Evolutionary conservation across 2,888 invertebrate genomes (phyloP), one percentile per base, ranked within the genome.

Genomic region (Parapristionchus giblindavisi): DNA sequence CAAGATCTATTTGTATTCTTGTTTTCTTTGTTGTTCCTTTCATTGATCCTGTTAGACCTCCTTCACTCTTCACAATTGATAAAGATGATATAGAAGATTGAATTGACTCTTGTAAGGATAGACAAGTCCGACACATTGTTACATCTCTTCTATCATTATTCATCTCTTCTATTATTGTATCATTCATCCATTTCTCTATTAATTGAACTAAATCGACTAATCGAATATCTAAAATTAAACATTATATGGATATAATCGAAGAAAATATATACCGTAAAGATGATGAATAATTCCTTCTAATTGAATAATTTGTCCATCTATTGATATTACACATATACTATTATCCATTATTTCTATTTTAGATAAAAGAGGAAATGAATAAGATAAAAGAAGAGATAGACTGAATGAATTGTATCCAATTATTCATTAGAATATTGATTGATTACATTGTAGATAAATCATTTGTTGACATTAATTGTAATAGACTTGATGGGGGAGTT

Each of bases 331-430:
- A n/a, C 27, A 32, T n/a, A 68, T 38, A 5, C 32, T 52, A 27
- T n/a, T 14, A 29, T 68, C 68, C 14, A 21, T 65, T 34, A 21
- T 34, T 51, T 38, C 36, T 1, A 68, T 11, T 68, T 5, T 21
- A n/a, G 48, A 51, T 52, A 68, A 29, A 2, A 68, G 52, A 48
- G 68, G 68, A n/a, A 68, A 68, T 11, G 32, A 68, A 24, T 71
- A n/a, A 54, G 24, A 3, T 27, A 56, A 56, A 29, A 71, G 40
- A 27, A 71, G 71, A 21, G 6, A 14, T 3, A 71, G 40, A 8
- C 54, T 71, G 48, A 8, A 29, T n/a, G 29, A 17, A n/a, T n/a
- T 14, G 8, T 8, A 24, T 56, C 17, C 8, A 36, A n/a, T 11
- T 63, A 21, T 3, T 8, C 43, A 60, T 32, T 54, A 5, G 58